Conservation (phyloP, 2,797 vertebrate genomes). For the Acanthornis magna region DNA sequence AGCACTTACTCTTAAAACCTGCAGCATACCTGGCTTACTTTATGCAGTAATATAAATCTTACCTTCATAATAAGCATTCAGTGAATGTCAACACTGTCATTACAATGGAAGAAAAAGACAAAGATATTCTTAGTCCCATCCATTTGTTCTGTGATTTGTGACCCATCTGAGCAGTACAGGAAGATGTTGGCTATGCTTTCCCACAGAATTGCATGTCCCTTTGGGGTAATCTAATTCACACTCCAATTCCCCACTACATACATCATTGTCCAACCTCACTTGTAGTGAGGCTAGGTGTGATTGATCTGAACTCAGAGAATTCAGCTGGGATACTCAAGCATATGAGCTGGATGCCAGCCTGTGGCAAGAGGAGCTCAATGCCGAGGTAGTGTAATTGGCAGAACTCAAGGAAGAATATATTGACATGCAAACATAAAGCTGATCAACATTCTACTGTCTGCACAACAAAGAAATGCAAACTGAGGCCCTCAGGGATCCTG, state of each 20-base stretch:
- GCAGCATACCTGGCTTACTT: neutral
- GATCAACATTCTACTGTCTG: constrained; percentile 15
- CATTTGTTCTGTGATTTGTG: constrained; percentile 33
- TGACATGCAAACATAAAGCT: neutral
- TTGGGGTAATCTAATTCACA: constrained; percentile 38
- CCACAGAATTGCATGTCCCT: neutral
- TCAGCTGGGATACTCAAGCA: neutral
- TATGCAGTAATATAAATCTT: constrained; percentile 8
- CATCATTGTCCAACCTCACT: constrained; percentile 39
- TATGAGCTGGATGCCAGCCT: neutral
- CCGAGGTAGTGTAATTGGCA: neutral
- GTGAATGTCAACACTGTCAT: constrained; percentile 4
- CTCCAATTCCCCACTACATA: constrained; percentile 16
- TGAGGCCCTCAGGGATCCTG: neutral
- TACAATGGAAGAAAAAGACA: neutral
- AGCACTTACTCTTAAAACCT: constrained; percentile 29
- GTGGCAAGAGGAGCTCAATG: neutral
- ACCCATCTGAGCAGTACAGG: neutral
- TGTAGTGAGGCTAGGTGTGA: constrained; percentile 12
- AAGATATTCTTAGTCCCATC: neutral
- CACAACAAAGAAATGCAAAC: constrained; percentile 29
- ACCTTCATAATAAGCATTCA: neutral
- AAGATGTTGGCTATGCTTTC: constrained; percentile 30
- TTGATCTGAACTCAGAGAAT: constrained; percentile 42
- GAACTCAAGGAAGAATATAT: neutral